These are phyloP conservation scores for Holocentrus rufus DNA, from an alignment of 2,797 vertebrate genomes.

Conservation along the genomic window DNA sequence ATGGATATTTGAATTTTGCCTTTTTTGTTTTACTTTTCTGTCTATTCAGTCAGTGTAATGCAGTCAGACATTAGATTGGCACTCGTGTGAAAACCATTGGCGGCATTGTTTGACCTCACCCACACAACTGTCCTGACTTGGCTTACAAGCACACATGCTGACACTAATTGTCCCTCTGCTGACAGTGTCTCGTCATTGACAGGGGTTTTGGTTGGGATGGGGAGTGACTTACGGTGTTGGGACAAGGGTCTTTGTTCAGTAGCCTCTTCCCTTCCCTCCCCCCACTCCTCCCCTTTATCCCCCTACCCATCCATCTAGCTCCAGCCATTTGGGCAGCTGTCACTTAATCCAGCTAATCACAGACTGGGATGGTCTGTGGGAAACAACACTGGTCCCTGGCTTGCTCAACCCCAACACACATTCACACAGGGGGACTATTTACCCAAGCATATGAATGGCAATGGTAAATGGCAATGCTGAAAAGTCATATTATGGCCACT, in stretches of 20 bases:
- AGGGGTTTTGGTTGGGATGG: slow-evolving; percentile 77
- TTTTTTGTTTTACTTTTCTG: too few relatives aligned
- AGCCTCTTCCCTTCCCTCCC: slow-evolving; percentile 74
- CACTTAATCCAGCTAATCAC: slow-evolving; percentile 89
- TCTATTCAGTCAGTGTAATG: too few relatives aligned
- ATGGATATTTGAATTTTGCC: not conserved
- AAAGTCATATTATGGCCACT: slow-evolving; percentile 27
- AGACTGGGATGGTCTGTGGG: slow-evolving; percentile 81
- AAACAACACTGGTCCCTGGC: slow-evolving; percentile 77
- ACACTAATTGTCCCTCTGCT: slow-evolving; percentile 76
- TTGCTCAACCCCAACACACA: slow-evolving; percentile 58
- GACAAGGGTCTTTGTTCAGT: slow-evolving; percentile 84
- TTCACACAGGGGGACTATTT: slow-evolving; percentile 53
- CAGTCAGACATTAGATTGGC: slow-evolving; percentile 3
- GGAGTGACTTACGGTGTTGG: slow-evolving; percentile 76
- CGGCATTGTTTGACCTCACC: slow-evolving; percentile 26
- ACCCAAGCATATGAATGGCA: slow-evolving; percentile 40
- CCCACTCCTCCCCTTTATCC: slow-evolving; percentile 72
- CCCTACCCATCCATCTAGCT: slow-evolving; percentile 78
- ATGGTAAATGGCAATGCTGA: slow-evolving; percentile 9
- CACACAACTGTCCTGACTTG: slow-evolving; percentile 43
- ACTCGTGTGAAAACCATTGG: slow-evolving; percentile 18
- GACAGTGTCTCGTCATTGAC: slow-evolving; percentile 74
- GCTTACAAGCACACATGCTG: slow-evolving; percentile 71
- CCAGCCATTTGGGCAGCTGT: slow-evolving; percentile 87